Evolutionary conservation across 1,140 invertebrate species (phyloP).

Genomic region (Drosophila aff.): DNA sequence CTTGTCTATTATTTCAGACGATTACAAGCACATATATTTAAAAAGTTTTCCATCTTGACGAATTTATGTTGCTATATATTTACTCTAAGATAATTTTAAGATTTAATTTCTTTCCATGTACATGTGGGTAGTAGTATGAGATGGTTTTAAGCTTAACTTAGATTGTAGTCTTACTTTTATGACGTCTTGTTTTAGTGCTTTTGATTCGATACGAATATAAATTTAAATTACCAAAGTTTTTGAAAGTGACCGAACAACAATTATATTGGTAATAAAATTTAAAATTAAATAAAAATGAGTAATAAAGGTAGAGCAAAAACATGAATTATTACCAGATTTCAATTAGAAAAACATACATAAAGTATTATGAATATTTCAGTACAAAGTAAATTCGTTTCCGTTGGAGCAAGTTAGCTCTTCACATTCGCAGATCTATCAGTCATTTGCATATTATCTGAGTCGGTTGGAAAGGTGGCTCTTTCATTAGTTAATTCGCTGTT

Average conservation of each 20-base stretch:
- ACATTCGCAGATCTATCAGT: slow-evolving; percentile 5
- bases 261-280: no score
- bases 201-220: neutral
- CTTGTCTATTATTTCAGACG: neutral
- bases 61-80: no score
- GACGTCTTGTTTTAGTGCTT: slow-evolving; percentile 1
- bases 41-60: no score
- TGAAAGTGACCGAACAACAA: neutral
- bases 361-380: slow-evolving; percentile 23
- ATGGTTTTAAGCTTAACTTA: neutral
- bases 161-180: neutral
- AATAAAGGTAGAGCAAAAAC: neutral
- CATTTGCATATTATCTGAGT: slow-evolving; percentile 48
- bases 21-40: no score
- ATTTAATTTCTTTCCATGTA: neutral
- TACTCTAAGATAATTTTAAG: neutral
- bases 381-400: slow-evolving; percentile 13
- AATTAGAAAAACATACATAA: neutral
- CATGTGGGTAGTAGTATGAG: neutral
- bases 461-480: slow-evolving; percentile 6
- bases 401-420: slow-evolving; percentile 14
- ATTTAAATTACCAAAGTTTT: neutral
- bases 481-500: slow-evolving; percentile 66
- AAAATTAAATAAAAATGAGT: no score
- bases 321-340: neutral